These are phyloP conservation scores for Ciconia boyciana DNA, from an alignment of 2,113 vertebrate species.

Conservation along the genomic window DNA sequence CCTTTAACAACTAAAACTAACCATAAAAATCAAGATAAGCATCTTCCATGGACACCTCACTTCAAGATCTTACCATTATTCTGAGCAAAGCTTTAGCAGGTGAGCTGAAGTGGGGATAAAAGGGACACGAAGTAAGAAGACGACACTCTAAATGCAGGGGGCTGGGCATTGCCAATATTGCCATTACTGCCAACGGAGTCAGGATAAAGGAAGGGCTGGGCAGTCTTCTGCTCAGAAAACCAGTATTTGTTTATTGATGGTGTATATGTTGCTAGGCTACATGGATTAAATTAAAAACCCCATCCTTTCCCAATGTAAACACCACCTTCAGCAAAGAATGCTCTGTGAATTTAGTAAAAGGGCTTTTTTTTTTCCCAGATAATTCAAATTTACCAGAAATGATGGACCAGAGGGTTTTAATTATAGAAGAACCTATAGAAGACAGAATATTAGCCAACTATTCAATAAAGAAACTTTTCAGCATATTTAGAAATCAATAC, in stretches of 20 bases:
- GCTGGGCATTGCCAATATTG: neutral
- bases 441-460: neutral
- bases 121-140: neutral
- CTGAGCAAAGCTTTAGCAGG: neutral
- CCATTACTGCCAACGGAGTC: neutral
- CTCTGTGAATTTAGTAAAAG: neutral
- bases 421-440: neutral
- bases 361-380: neutral
- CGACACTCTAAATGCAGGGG: neutral
- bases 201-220: neutral
- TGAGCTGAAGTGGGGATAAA: neutral
- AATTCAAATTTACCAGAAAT: neutral
- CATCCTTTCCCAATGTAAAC: neutral
- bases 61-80: neutral
- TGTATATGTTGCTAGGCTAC: slow-evolving; percentile 20
- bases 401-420: neutral
- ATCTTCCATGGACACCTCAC: neutral
- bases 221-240: neutral
- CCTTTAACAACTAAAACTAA: neutral
- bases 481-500: neutral
- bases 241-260: neutral
- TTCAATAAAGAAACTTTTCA: neutral
- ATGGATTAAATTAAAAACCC: neutral
- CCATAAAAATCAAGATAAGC: neutral
- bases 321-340: neutral